Conservation (phyloP, 2,797 vertebrate genomes). For the Protosalanx chinensis region DNA sequence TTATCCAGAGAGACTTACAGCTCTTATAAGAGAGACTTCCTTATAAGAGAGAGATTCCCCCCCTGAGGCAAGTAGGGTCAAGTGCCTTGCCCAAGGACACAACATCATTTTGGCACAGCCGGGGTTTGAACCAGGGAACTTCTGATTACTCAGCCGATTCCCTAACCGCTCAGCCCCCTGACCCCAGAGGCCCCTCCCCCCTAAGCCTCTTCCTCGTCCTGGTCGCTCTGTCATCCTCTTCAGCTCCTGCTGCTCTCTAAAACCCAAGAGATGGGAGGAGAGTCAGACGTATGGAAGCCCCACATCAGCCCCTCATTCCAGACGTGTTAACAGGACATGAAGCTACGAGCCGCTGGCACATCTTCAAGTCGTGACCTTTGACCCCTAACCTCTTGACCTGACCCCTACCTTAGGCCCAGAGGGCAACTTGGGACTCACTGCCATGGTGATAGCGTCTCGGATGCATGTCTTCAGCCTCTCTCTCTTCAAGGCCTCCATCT, state of each 20-base stretch:
- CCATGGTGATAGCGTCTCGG: conserved; percentile 1
- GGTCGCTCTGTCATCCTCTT: conserved; percentile 29
- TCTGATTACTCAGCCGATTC: no score
- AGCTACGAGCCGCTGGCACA: conserved; percentile 6
- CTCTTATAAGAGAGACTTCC: no score
- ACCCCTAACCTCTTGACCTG: not conserved
- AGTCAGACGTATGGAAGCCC: not conserved
- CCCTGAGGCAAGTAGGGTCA: no score
- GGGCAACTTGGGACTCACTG: not conserved
- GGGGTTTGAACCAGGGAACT: no score
- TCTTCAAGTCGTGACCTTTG: not conserved
- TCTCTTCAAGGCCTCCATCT: conserved; percentile 30
- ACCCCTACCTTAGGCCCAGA: not conserved
- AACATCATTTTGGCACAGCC: no score
- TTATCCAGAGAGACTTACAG: no score
- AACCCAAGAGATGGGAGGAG: not conserved
- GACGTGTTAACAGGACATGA: not conserved
- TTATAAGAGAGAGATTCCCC: no score
- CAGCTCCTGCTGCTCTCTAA: not conserved
- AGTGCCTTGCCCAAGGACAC: no score
- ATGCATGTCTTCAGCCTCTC: not conserved
- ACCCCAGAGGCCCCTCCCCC: not conserved
- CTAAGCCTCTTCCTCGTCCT: conserved; percentile 3
- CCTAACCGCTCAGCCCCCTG: no score
- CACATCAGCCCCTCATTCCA: not conserved